Base-by-base conservation (phyloP, 2,888 invertebrate genomes). In the Spatulosminthurus flaviceps region DNA sequence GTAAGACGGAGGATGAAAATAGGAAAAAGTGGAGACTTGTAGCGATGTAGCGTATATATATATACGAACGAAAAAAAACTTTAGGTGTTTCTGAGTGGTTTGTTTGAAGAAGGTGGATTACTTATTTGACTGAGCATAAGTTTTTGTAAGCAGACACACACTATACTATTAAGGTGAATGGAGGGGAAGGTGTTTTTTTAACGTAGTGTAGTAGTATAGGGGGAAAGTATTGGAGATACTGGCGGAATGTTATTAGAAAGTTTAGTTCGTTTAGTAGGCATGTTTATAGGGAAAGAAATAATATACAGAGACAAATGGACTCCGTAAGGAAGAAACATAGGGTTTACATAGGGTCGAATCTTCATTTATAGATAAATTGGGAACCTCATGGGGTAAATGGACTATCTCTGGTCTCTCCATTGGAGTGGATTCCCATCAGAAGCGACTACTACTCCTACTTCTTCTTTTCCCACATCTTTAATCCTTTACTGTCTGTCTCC, bases 401-500 rank as follows among this genome's bases (percentile, higher is more conserved):
- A 22, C 4, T 22, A 64, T 64, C 5, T 67, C 28, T 67, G 66
- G n/a, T 41, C 11, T 26, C 16, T 19, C 21, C 26, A 42, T 60
- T 24, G 28, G 67, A 24, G 76, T 66, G 66, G 66, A 66, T 76
- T 69, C 75, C 64, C 64, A 72, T 72, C 71, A 72, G 71, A 42
- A 66, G 34, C 19, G 24, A 34, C 41, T 69, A 22, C 22, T 73
- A 42, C 79, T 80, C 78, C 78, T 75, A 81, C 19, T 42, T 61
- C 41, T 69, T 34, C 22, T 73, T 61, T 80, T 80, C 78, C 78
- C 78, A 81, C 79, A 73, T 80, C 70, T 78, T 80, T 81, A 81
- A 82, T 82, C 82, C 81, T 81, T 82, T 81, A 72, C 81, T 82
- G 82, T 82, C 81, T 81, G 69, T 73, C 77, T 67, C 51, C 22